Percentiles rank a stretch among this genome's conserved stretches.
Evolutionary conservation across 2,797 vertebrate genomes (phyloP).

Genomic region (Schizopygopsis pylzovi): DNA sequence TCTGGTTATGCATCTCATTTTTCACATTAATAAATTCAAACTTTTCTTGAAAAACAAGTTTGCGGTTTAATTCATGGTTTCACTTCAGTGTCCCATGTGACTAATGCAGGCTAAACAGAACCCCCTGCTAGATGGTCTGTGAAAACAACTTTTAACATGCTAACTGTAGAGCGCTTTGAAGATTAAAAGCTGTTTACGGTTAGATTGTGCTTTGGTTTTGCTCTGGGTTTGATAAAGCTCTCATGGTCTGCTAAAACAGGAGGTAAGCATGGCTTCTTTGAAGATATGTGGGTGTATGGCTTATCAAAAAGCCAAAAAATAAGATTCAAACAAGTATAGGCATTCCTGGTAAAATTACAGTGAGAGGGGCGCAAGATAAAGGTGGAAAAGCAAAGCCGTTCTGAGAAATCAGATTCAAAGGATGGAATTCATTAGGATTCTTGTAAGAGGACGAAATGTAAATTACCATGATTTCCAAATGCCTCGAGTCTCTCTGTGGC

Average conservation of each 20-base stretch:
- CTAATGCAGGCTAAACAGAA: conserved; percentile 7
- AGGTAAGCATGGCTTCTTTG: conserved; percentile 28
- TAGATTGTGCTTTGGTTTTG: conserved; percentile 22
- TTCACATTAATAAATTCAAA: background rate
- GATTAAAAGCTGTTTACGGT: conserved; percentile 44
- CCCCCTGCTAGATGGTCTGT: conserved; percentile 9
- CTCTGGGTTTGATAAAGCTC: conserved; percentile 33
- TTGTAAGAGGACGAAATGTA: conserved; percentile 14
- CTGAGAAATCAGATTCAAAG: conserved; percentile 5
- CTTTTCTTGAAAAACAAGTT: background rate
- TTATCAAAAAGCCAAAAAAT: conserved; percentile 40
- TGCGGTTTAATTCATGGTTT: conserved; percentile 37
- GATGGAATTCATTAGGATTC: background rate
- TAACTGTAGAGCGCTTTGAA: conserved; percentile 38
- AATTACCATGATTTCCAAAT: background rate
- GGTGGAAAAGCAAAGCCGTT: background rate
- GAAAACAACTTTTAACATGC: conserved; percentile 29
- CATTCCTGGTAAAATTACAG: conserved; percentile 10
- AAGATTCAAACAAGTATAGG: conserved; percentile 19
- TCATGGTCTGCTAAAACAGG: conserved; percentile 35
- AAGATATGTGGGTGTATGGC: conserved; percentile 28
- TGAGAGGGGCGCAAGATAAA: background rate
- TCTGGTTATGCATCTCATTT: background rate
- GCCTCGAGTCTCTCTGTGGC: conserved; percentile 1
- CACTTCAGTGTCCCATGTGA: conserved; percentile 21